Base-by-base conservation (phyloP, 2,797 vertebrate genomes). In the Neoniphon sammara region DNA sequence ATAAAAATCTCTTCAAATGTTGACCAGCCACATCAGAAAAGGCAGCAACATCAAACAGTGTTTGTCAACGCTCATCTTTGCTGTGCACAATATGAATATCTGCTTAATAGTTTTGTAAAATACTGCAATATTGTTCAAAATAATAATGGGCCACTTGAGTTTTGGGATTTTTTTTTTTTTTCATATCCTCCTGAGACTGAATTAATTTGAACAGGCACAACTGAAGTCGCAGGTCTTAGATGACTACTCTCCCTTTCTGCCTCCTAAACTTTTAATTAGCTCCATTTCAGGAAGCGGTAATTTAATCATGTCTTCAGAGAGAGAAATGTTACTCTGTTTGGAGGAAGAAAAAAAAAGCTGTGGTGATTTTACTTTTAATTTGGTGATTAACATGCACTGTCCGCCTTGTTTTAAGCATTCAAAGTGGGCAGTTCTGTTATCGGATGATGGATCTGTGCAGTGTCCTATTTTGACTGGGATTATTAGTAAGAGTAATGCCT, bases 401-500 rank as follows among this genome's bases (percentile, higher is more conserved):
- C 15, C 30, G 58, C 4, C 3, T 1, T 47, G 56, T 64, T 71
- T 70, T 30, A 55, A 59, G 57, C n/a, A 12, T 67, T 82, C 47
- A 61, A 65, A 31, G 71, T 4, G 1, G 57, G 77, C 12, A 12
- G 39, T 60, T 79, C 57, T 63, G 71, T 82, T 78, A 52, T 53
- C 25, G 25, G 50, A 54, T 84, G 84, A 91, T 80, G 73, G 65
- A 91, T 88, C 73, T 2, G 23, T 72, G 31, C 18, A 11, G 34
- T 36, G 70, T 66, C 72, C 54, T 11, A 7, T 78, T 70, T 68
- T 86, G 89, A 89, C 76, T 42, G 77, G 70, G 54, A 85, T 87
- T 83, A 87, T 92, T 90, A 89, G 75, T 67, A 71, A 87, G 88
- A 91, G 69, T 86, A 84, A 88, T 87, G 87, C 54, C 68, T 36